Conservation (phyloP, 1,140 invertebrate species). For the Scaptomyza montana region DNA sequence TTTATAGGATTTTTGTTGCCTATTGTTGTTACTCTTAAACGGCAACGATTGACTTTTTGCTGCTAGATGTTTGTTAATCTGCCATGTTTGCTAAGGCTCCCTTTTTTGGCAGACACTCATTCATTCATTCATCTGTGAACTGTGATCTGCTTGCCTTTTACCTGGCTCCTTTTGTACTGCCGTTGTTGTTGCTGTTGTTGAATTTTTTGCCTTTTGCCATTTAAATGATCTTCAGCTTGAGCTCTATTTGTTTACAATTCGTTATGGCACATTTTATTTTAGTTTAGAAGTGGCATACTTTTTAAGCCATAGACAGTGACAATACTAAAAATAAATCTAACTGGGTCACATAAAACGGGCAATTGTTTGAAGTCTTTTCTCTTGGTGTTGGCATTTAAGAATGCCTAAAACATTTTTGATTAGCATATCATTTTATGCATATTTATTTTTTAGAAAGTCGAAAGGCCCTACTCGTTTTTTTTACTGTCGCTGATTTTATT, state of each 20-base stretch:
- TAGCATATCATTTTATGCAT: slow-evolving; percentile 37
- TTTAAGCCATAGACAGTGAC: slow-evolving; percentile 33
- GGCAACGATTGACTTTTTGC: slow-evolving; percentile 68
- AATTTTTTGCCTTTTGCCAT: slow-evolving; percentile 60
- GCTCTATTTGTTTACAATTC: slow-evolving; percentile 70
- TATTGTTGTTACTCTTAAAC: slow-evolving; percentile 62
- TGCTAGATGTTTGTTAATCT: slow-evolving; percentile 54
- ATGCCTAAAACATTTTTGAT: slow-evolving; percentile 12
- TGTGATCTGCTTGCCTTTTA: slow-evolving; percentile 49
- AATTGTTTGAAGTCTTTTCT: slow-evolving; percentile 15
- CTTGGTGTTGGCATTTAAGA: slow-evolving; percentile 24
- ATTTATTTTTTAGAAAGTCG: slow-evolving; percentile 21
- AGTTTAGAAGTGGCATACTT: slow-evolving; percentile 35
- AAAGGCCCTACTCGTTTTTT: slow-evolving; percentile 1
- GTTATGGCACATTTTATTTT: slow-evolving; percentile 60
- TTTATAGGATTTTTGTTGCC: slow-evolving; percentile 40
- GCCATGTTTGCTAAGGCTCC: slow-evolving; percentile 43
- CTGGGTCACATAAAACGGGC: slow-evolving; percentile 48
- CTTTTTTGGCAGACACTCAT: slow-evolving; percentile 29
- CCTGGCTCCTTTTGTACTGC: slow-evolving; percentile 43
- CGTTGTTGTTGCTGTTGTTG: slow-evolving; percentile 7
- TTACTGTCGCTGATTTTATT: not conserved
- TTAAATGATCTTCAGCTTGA: slow-evolving; percentile 53
- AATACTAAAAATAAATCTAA: slow-evolving; percentile 41
- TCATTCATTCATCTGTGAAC: slow-evolving; percentile 55